Percentiles rank a stretch among this genome's conserved stretches.
Evolutionary conservation across 2,113 vertebrate genomes (phyloP).

Genomic region (Tragelaphus buxtoni): DNA sequence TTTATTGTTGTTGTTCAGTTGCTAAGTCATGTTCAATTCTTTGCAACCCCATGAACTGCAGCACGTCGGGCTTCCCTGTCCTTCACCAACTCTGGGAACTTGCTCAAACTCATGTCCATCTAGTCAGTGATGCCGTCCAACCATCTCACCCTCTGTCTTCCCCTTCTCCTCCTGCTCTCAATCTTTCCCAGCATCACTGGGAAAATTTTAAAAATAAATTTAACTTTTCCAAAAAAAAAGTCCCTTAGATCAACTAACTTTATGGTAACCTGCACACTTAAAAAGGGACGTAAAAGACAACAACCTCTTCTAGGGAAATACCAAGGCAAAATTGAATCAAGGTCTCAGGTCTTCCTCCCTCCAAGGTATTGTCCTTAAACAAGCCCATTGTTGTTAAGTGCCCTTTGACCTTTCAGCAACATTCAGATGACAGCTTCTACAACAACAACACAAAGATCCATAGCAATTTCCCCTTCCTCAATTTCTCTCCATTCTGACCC

Average conservation of each 20-base stretch:
- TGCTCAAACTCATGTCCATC: background rate
- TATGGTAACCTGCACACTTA: background rate
- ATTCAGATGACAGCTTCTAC: background rate
- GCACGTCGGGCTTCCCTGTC: background rate
- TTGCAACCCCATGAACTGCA: background rate
- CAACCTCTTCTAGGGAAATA: background rate
- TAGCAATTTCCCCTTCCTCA: background rate
- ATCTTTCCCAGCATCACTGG: background rate
- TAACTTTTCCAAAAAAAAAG: background rate
- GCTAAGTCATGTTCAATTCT: background rate
- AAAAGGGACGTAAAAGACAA: background rate
- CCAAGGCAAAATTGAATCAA: background rate
- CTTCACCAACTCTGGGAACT: background rate
- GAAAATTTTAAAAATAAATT: background rate
- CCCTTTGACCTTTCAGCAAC: background rate
- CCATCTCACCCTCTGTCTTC: background rate
- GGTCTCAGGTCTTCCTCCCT: background rate
- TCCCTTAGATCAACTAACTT: background rate
- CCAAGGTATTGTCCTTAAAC: background rate
- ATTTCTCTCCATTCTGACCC: background rate
- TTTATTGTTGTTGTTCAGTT: background rate
- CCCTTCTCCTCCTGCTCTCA: background rate
- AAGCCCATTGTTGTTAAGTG: background rate
- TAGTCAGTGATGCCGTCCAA: background rate
- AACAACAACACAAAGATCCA: background rate